Conservation (phyloP, 2,113 vertebrate genomes). For the Sorex araneus region DNA sequence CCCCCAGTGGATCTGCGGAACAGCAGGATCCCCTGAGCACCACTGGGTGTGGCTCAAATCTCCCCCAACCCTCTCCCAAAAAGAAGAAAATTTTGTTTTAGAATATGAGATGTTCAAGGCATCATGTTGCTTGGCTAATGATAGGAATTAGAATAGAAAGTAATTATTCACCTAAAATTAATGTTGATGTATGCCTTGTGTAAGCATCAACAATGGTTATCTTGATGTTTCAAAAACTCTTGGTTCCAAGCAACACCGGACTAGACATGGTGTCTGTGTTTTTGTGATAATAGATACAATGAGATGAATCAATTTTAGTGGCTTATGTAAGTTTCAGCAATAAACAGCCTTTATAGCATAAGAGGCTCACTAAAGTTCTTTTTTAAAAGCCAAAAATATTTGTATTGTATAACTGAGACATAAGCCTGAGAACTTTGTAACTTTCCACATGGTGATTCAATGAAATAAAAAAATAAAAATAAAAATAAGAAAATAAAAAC, state of each 20-base stretch:
- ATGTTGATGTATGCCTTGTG: background rate
- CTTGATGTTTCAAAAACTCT: background rate
- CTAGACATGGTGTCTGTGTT: no score
- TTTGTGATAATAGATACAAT: background rate
- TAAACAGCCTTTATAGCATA: background rate
- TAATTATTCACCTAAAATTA: background rate
- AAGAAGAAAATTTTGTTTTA: background rate
- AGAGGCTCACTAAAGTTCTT: background rate
- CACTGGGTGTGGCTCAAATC: no score
- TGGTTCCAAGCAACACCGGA: background rate
- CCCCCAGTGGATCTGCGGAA: no score
- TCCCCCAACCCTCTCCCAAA: no score
- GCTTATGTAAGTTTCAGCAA: background rate
- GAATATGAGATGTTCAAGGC: background rate
- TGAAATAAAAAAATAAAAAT: no score
- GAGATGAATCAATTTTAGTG: background rate
- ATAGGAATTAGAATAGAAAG: background rate
- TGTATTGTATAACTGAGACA: no score
- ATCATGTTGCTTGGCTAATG: background rate
- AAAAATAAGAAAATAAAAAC: no score
- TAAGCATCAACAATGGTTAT: background rate
- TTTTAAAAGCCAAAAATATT: background rate
- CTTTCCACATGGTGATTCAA: no score
- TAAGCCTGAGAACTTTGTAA: no score
- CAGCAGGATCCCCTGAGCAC: no score